Evolutionary conservation across 2,888 invertebrate species (phyloP), one percentile per base, ranked within the genome.

Genomic region (Nemotelus pantherinus): DNA sequence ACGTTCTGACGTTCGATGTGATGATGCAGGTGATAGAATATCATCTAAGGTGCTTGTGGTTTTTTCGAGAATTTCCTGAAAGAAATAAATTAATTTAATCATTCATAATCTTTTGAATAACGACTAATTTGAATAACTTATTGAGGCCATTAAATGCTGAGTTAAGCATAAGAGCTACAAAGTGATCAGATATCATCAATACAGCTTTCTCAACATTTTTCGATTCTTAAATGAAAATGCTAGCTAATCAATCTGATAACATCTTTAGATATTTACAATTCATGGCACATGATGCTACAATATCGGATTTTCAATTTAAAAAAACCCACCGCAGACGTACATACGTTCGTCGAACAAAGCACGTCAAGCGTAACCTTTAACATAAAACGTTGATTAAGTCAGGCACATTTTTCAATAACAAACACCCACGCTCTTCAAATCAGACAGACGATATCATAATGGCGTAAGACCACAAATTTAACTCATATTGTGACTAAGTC

Each of bases 11-110:
- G 86, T 83, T 76, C 83, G 82, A 60, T 82, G 82, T 80, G 78
- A 80, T 82, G 84, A 86, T 80, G 89, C 84, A 80, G 90, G 89
- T 82, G 88, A 89, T 82, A 90, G 88, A 82, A 90, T 88, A 83
- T 89, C 90, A 81, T 91, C 90, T 82, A 91, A 85, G 83, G 90
- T 89, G 81, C 87, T 87, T 82, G 89, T 89, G 80, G 91, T 89
- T 83, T 90, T 89, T 81, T 88, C 88, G 83, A 90, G 86, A 84
- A 90, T 88, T 84, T 91, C 91, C 82, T 82, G 43, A 53, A 79
- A 80, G 3, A 74, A 65, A 75, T 55, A 68, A 58, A 67, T 68
- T 9, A 65, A 39, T 64, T 64, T 64, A 25, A 25, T 25, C 25
- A 25, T 25, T 25, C 25, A 25, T 25, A 25, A 25, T 25, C 25